Evolutionary conservation across 2,113 vertebrate species (phyloP), one percentile per base, ranked within the genome.

Genomic region (Clupea harengus): DNA sequence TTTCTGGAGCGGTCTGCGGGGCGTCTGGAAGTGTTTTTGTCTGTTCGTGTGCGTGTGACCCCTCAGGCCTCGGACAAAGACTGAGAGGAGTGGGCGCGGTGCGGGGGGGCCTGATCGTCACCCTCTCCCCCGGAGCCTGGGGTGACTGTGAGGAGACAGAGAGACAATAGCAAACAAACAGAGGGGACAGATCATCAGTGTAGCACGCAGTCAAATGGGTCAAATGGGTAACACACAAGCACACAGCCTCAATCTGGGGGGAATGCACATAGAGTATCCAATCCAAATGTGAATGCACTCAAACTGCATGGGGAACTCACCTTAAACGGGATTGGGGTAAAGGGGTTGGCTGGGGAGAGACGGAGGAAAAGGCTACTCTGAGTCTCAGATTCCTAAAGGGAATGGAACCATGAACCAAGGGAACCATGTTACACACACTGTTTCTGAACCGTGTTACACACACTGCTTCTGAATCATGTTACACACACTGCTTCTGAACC

Each of bases 311-410:
- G 6, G 22, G 25, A 45, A 97, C 97, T 93, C 95, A 99, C 97
- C 97, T 99, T 99, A 96, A 98, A 98, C 8, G 97, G 97, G 90
- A 94, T 96, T 89, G 96, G 96, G 92, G 94, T 96, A 96, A 97
- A 97, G 91, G 96, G 96, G 94, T 97, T 97, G 96, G 95, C 93
- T 94, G 95, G 96, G 94, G 96, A 97, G 92, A 95, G 94, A 94
- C 89, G 93, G 94, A 95, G 95, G 93, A 93, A 92, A 93, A 95
- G 90, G 92, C 92, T 96, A 96, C 93, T 86, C 92, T 94, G 94
- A 94, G 92, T 93, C 90, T 95, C 94, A 92, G 96, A 83, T 88
- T 94, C 96, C 97, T 99, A 96, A 52, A 93, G 93, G 88, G 92
- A 96, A 82, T 95, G 92, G 93, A 94, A 93, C 45, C 22, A 67